Conservation (phyloP, 2,797 vertebrate genomes). For the Girardinus metallicus region DNA sequence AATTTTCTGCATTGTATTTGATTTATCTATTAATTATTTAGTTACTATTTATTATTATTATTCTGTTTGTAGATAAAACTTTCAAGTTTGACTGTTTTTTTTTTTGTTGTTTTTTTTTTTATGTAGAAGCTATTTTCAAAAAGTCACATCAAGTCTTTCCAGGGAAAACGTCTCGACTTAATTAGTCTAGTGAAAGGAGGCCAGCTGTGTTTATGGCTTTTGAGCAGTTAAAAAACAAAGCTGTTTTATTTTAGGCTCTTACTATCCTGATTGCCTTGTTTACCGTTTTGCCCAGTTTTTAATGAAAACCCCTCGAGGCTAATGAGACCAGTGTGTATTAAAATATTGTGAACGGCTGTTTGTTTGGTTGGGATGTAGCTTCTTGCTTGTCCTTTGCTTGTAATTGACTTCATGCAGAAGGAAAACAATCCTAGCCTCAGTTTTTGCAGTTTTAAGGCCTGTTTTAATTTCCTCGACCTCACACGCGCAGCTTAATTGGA, state of each 20-base stretch:
- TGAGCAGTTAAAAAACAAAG: conserved; percentile 35
- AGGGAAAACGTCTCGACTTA: conserved; percentile 26
- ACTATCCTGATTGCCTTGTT: conserved; percentile 50
- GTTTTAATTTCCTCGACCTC: not conserved
- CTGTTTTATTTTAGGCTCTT: conserved; percentile 35
- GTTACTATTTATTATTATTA: not conserved
- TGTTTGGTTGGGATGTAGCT: not conserved
- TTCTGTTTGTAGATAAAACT: not conserved
- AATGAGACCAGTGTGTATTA: conserved; percentile 19
- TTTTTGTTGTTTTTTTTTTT: not conserved
- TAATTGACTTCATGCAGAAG: conserved; percentile 3
- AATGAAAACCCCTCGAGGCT: conserved; percentile 43
- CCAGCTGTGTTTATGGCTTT: conserved; percentile 37
- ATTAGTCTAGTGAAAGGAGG: conserved; percentile 32
- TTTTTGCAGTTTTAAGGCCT: not conserved
- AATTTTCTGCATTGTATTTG: not conserved
- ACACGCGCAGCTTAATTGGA: conserved; percentile 7
- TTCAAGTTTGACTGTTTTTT: not conserved
- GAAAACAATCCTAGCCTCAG: conserved; percentile 16
- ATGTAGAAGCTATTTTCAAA: not conserved
- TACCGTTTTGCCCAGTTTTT: conserved; percentile 26
- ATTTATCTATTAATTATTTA: not conserved
- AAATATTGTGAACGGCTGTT: conserved; percentile 11
- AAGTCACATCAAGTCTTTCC: conserved; percentile 3
- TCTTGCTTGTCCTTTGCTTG: conserved; percentile 5